Conservation (phyloP, 2,113 vertebrate species). For the Diphyllodes magnificus region DNA sequence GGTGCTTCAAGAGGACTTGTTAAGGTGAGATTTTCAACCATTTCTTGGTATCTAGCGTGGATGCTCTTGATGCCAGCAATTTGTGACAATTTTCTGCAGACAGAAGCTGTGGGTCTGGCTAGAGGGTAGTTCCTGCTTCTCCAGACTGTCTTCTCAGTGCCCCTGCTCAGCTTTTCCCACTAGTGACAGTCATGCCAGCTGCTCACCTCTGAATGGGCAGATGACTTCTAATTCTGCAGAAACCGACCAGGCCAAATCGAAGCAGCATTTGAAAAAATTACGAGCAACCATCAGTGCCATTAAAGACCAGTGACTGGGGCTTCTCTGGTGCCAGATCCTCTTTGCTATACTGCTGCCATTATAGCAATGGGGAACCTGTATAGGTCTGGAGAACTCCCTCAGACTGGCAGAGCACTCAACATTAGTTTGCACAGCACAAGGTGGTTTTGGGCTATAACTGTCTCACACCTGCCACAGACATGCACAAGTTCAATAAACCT, state of each 20-base stretch:
- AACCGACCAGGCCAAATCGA: background rate
- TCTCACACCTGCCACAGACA: background rate
- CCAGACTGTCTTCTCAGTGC: background rate
- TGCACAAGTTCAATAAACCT: background rate
- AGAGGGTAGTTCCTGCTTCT: background rate
- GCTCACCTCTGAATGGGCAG: background rate
- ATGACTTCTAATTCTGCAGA: background rate
- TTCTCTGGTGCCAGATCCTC: background rate
- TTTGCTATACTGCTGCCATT: background rate
- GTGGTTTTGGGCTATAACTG: background rate
- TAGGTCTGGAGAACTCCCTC: background rate
- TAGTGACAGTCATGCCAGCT: background rate
- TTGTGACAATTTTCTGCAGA: background rate
- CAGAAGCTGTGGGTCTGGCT: background rate
- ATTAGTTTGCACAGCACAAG: accelerated
- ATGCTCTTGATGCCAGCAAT: background rate
- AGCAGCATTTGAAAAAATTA: background rate
- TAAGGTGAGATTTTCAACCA: conserved; percentile 23
- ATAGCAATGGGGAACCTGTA: background rate
- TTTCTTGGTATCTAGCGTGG: background rate
- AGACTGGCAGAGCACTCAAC: background rate
- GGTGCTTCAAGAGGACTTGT: background rate
- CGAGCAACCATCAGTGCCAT: background rate
- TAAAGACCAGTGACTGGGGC: background rate
- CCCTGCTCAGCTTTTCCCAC: background rate